A percentile compares a stretch with the other conserved stretches of the same genome.
Evolutionary conservation across 2,888 invertebrate species (phyloP).

Genomic region (Leuctra nigra): DNA sequence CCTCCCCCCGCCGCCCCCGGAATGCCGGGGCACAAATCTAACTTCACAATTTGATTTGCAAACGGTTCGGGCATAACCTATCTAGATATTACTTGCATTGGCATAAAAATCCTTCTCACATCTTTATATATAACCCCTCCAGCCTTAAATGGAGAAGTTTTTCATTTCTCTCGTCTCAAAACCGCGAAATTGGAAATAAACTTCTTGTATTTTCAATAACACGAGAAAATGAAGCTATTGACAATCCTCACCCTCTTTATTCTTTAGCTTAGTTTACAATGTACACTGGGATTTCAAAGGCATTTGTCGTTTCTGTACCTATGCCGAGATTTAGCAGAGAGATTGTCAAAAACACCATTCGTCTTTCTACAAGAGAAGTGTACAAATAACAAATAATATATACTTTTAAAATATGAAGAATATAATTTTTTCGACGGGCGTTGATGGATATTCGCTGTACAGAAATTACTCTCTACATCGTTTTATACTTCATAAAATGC

Average conservation of each 20-base stretch:
- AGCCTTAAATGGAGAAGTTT: slow-evolving; percentile 13
- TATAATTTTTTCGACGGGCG: too few species aligned
- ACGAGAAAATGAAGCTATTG: slow-evolving; percentile 25
- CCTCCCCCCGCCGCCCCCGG: background rate
- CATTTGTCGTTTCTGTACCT: background rate
- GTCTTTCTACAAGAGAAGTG: too few species aligned
- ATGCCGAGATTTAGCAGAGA: too few species aligned
- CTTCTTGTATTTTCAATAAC: slow-evolving; percentile 27
- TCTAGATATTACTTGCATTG: background rate
- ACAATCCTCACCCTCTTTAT: slow-evolving; percentile 22
- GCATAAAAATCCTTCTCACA: slow-evolving; percentile 15
- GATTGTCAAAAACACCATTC: too few species aligned
- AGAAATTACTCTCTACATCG: too few species aligned
- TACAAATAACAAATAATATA: too few species aligned
- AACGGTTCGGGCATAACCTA: slow-evolving; percentile 8
- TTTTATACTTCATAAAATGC: too few species aligned
- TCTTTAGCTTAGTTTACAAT: background rate
- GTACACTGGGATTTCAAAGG: too few species aligned
- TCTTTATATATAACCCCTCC: slow-evolving; percentile 6
- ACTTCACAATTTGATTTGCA: slow-evolving; percentile 18
- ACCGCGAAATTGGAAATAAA: slow-evolving; percentile 24
- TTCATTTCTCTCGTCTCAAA: background rate
- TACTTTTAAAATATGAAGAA: too few species aligned
- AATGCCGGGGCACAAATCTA: slow-evolving; percentile 15
- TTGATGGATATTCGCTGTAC: too few species aligned